Evolutionary conservation across 2,113 vertebrate species (phyloP).

Genomic region (Antigone vipio): DNA sequence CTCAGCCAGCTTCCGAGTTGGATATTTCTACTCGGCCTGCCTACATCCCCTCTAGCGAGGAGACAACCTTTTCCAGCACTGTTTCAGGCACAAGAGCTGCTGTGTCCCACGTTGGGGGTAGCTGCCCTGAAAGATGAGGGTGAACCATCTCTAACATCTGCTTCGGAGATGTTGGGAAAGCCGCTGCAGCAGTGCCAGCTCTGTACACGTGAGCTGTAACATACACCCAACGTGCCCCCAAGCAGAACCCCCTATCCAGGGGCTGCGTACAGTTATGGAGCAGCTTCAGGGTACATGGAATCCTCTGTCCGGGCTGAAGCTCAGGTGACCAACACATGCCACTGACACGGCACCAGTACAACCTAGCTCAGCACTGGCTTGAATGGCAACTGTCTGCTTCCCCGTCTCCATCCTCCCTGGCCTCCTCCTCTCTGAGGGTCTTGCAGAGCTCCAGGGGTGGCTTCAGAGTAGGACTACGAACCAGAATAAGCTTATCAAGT

Average conservation of each 20-base stretch:
- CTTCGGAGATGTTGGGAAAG: not conserved
- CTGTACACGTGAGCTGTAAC: fast-evolving
- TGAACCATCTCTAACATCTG: not conserved
- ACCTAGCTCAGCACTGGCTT: fast-evolving
- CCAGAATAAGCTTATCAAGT: not conserved
- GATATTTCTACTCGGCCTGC: not conserved
- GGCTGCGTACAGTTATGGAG: not conserved
- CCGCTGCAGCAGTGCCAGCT: not conserved
- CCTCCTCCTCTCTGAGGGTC: not conserved
- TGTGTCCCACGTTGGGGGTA: fast-evolving
- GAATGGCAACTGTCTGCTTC: not conserved
- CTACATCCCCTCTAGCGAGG: not conserved
- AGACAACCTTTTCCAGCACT: not conserved
- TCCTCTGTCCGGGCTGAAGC: not conserved
- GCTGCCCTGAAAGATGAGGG: not conserved
- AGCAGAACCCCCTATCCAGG: not conserved
- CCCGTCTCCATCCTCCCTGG: not conserved
- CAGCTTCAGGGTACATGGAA: not conserved
- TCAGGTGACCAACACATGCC: not conserved
- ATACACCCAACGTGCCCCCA: fast-evolving
- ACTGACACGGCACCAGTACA: not conserved
- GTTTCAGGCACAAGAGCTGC: not conserved
- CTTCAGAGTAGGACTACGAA: not conserved
- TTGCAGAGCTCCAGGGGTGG: not conserved
- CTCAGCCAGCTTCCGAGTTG: not conserved